phyloP scores from a whole-genome alignment of 2,113 vertebrate species.

The Dryoscopus gambensis region DNA sequence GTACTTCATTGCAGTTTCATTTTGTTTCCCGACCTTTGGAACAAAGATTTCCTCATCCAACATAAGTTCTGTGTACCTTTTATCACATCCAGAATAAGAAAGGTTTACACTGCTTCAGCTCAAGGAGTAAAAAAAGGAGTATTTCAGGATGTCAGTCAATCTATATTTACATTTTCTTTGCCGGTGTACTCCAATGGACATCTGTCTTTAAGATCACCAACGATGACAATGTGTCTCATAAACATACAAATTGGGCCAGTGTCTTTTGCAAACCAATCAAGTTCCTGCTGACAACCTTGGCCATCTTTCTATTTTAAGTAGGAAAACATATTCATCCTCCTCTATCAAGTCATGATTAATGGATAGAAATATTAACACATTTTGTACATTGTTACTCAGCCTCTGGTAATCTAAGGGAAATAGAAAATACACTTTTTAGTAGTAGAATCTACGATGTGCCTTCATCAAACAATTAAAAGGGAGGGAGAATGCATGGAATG shows the following conservation, averaged over 20 bases:
- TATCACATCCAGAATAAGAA: neutral
- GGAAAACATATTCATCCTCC: slow-evolving; percentile 25
- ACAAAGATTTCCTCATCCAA: neutral
- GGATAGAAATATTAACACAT: neutral
- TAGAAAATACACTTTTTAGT: neutral
- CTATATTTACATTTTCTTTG: slow-evolving; percentile 32
- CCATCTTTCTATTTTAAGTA: slow-evolving; percentile 46
- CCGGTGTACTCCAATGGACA: slow-evolving; percentile 10
- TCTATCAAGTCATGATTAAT: slow-evolving; percentile 29
- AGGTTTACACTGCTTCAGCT: neutral
- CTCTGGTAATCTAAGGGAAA: neutral
- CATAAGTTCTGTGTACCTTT: neutral
- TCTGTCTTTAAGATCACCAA: slow-evolving; percentile 42
- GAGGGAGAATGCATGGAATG: neutral
- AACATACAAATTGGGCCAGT: slow-evolving; percentile 53
- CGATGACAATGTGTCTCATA: slow-evolving; percentile 50
- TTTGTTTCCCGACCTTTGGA: neutral
- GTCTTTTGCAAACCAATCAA: slow-evolving; percentile 51
- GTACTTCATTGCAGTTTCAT: neutral
- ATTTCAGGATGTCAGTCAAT: neutral
- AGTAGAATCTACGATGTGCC: neutral
- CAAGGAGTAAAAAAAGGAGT: neutral
- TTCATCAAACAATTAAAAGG: slow-evolving; percentile 26
- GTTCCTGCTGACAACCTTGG: slow-evolving; percentile 30
- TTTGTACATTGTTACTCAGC: neutral